These are phyloP conservation scores for Lasioglossum vierecki DNA, from an alignment of 2,888 invertebrate species.

Conservation along the genomic window DNA sequence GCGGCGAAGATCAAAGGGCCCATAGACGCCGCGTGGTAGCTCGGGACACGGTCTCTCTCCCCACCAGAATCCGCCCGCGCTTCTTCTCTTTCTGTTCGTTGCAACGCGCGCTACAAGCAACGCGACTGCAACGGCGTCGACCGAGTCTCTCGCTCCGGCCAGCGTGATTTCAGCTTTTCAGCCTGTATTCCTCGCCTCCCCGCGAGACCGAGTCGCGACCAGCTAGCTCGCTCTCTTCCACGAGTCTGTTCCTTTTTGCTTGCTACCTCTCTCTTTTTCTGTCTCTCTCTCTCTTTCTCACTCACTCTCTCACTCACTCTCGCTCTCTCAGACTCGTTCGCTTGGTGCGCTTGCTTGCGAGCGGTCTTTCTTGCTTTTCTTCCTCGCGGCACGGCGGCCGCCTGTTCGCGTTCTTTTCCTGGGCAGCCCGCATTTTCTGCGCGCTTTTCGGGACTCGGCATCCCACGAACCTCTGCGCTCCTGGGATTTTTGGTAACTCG, in stretches of 20 bases:
- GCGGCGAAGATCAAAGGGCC: slow-evolving; percentile 83
- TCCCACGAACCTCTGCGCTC: not conserved
- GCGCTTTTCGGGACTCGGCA: not conserved
- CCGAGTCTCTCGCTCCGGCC: slow-evolving; percentile 15
- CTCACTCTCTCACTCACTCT: not conserved
- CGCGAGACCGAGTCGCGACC: slow-evolving; percentile 29
- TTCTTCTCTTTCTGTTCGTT: slow-evolving; percentile 38
- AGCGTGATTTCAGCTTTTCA: slow-evolving; percentile 60
- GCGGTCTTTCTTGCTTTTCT: slow-evolving; percentile 24
- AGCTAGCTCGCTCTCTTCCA: slow-evolving; percentile 48
- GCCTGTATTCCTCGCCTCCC: slow-evolving; percentile 46
- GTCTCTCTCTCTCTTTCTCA: not conserved
- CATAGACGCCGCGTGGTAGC: slow-evolving; percentile 79
- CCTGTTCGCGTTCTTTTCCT: slow-evolving; percentile 17
- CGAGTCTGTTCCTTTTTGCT: not conserved
- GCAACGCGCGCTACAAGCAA: slow-evolving; percentile 32
- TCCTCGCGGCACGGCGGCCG: slow-evolving; percentile 29
- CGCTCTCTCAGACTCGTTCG: slow-evolving; percentile 17
- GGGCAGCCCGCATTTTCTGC: not conserved
- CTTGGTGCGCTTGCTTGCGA: slow-evolving; percentile 32
- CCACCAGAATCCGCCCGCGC: slow-evolving; percentile 34
- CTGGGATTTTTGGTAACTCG: slow-evolving; percentile 2
- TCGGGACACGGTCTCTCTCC: slow-evolving; percentile 59
- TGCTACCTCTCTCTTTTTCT: not conserved
- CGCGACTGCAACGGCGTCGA: slow-evolving; percentile 19